These are phyloP conservation scores for Corapipo altera DNA, from an alignment of 2,113 vertebrate genomes.

Conservation along the genomic window DNA sequence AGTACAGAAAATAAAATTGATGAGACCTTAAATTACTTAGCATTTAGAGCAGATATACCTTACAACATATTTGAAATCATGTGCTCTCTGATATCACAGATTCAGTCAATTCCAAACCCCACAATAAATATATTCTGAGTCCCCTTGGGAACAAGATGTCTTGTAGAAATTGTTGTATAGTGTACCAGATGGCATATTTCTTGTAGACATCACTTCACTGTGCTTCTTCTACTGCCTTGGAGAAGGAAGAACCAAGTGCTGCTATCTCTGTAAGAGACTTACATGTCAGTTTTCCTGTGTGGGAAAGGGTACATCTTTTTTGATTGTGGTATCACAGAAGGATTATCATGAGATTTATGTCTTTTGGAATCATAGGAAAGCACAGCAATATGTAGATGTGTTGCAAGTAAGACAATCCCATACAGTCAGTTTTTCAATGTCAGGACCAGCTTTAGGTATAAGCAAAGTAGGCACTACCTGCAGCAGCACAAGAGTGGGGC, in stretches of 20 bases:
- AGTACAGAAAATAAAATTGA: neutral
- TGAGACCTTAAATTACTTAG: neutral
- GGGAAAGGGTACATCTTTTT: neutral
- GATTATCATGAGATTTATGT: neutral
- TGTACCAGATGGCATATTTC: conserved; percentile 52
- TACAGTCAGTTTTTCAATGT: neutral
- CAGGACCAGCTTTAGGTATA: neutral
- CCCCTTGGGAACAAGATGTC: conserved; percentile 33
- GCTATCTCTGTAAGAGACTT: neutral
- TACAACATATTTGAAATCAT: conserved; percentile 2
- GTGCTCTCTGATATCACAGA: conserved; percentile 8
- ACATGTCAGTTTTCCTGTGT: neutral
- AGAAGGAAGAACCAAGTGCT: conserved; percentile 10
- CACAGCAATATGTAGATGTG: neutral
- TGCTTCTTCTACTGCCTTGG: conserved; percentile 29
- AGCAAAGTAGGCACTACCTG: neutral
- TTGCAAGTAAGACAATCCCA: neutral
- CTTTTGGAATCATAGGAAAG: neutral
- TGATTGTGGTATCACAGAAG: neutral
- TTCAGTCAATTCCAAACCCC: neutral
- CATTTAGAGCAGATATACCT: conserved; percentile 4
- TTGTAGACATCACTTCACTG: conserved; percentile 27
- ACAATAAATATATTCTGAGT: conserved; percentile 34
- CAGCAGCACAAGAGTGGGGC: neutral
- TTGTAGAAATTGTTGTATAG: conserved; percentile 25